Evolutionary conservation across 2,797 vertebrate species (phyloP), one percentile per base, ranked within the genome.

Genomic region (Spinibarbus caldwelli): DNA sequence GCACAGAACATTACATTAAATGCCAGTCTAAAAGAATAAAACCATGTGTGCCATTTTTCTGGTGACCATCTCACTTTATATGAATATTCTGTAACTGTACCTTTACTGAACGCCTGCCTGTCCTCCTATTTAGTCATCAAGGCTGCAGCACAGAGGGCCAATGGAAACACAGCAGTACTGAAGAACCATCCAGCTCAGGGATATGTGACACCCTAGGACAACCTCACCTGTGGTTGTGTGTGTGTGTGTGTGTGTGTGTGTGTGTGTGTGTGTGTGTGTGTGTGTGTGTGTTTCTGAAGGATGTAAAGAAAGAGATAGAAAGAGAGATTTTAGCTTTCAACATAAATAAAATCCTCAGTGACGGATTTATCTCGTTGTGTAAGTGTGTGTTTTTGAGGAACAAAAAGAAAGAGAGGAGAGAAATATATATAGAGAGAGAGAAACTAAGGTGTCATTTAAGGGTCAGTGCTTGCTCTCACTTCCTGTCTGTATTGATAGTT

Each of bases 401-500:
- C 8, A 9, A 17, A 66, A 38, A 31, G 26, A 64, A 21, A 78
- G 17, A 54, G 54, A 72, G 14, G 43, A 64, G 38, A 29, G 67
- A 90, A 92, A 89, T 91, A 89, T 86, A 92, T 92, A 90, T 93
- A 91, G 88, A 82, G 90, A 90, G 89, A 92, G 89, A 91, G 87
- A 92, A 87, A 59, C 66, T 68, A 23, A 90, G 80, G 87, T 89
- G 89, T 93, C 93, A 95, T 93, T 94, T 94, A 94, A 94, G 84
- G 90, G 91, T 90, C 38, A 90, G 92, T 92, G 91, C 92, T 91
- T 90, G 87, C 92, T 93, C 93, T 92, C 91, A 94, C 94, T 95
- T 95, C 94, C 94, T 95, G 93, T 94, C 87, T 92, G 92, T 94
- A 95, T 94, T 88, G 94, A 93, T 92, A 90, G 89, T 92, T 91